Base-by-base conservation (phyloP, 2,113 vertebrate species). In the Chrysemys picta region DNA sequence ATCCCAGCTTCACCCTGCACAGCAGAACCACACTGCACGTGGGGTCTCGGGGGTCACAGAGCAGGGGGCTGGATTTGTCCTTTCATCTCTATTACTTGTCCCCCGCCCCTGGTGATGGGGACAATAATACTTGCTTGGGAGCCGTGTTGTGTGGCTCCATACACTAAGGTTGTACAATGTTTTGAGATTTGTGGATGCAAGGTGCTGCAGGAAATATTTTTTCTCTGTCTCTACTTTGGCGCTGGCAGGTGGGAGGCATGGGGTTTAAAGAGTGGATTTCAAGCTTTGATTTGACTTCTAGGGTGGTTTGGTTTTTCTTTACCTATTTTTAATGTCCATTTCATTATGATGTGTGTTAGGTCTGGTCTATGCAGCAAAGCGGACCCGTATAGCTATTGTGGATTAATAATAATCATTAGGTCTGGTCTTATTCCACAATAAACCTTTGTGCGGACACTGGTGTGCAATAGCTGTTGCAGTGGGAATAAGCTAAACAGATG, bases 361-460 rank as follows among this genome's bases (percentile, higher is more conserved):
- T 27, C 85, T 82, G 12, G 4, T 0, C 1, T 27, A 52, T n/a
- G 17, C 54, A 62, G 27, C 10, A 5, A n/a, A 42, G 13, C 88
- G 16, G 7, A 29, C n/a, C 65, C 0, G 0, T 56, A 47, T 42
- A 76, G 42, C 42, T 76, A 27, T 13, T 76, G 75, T 12, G 3
- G 42, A 76, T 27, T 47, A 76, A 76, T 45, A 82, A 56, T 35
- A 84, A 81, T 53, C 7, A 21, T 59, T 59, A 59, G 57, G 57
- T 29, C 57, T 29, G 57, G 57, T 59, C 47, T 11, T 84, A 25
- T 31, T 92, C n/a, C n/a, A 0, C 1, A 49, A 65, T 57, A 82
- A 22, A 17, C 86, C 42, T 62, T 31, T 12, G 42, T 1, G 0
- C 0, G 0, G 56, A 82, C 27, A 1, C 8, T 1, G 0, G n/a